These are phyloP conservation scores for Kradibia gibbosae DNA, from an alignment of 1,140 invertebrate genomes.

Conservation along the genomic window DNA sequence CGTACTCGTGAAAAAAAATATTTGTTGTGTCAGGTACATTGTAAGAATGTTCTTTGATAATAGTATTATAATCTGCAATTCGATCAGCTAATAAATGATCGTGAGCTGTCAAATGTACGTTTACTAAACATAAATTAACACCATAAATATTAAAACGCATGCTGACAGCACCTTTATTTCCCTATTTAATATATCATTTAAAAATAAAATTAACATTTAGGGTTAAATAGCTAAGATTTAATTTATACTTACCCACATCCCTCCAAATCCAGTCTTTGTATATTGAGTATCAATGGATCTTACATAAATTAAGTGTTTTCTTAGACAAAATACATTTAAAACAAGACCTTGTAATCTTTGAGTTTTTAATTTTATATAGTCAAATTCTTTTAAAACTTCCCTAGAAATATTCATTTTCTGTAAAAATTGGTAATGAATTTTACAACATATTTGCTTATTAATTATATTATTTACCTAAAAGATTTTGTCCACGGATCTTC, in stretches of 20 bases:
- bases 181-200: constrained; percentile 73
- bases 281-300: constrained; percentile 88
- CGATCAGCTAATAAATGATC: constrained; percentile 85
- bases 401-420: constrained; percentile 67
- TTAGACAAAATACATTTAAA: constrained; percentile 82
- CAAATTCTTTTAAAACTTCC: constrained; percentile 78
- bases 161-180: constrained; percentile 95
- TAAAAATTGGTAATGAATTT: constrained; percentile 28
- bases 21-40: constrained; percentile 81
- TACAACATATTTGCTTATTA: constrained; percentile 19
- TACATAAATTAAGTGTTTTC: constrained; percentile 85
- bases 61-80: constrained; percentile 89
- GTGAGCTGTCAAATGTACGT: constrained; percentile 91
- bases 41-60: constrained; percentile 82
- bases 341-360: constrained; percentile 86
- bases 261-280: constrained; percentile 89
- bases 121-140: constrained; percentile 89
- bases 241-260: constrained; percentile 81
- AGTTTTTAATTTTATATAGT: constrained; percentile 85
- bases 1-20: constrained; percentile 93
- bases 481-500: constrained; percentile 88
- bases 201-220: constrained; percentile 16
- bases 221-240: background rate
- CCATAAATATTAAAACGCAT: constrained; percentile 89
- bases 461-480: constrained; percentile 71